These are phyloP conservation scores for Oreochromis mossambicus DNA, from an alignment of 2,797 vertebrate genomes.

Conservation along the genomic window DNA sequence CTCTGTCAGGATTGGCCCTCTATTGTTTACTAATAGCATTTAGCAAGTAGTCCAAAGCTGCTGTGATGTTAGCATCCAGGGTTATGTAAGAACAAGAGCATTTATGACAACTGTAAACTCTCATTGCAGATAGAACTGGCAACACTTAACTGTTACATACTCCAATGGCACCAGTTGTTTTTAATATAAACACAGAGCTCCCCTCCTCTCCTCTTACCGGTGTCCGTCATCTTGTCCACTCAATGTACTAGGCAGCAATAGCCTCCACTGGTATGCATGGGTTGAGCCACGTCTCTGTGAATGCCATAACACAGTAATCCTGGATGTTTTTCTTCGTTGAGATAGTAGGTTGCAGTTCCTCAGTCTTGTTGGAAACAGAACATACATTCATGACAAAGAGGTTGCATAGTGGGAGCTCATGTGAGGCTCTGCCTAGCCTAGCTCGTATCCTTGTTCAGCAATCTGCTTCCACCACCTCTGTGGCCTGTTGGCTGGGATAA, in stretches of 20 bases:
- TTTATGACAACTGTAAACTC: neutral
- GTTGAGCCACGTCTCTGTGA: neutral
- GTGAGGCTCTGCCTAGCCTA: no score
- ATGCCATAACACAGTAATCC: neutral
- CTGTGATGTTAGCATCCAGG: neutral
- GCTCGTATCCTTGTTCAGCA: no score
- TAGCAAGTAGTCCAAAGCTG: neutral
- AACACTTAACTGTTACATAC: neutral
- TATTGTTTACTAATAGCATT: neutral
- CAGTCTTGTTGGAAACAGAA: neutral
- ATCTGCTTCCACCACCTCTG: no score
- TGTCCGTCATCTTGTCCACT: neutral
- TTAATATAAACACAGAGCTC: neutral
- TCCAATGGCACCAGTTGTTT: neutral
- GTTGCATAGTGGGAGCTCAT: no score
- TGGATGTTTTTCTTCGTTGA: neutral
- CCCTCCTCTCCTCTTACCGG: neutral
- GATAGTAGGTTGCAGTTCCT: neutral
- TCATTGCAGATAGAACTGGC: neutral
- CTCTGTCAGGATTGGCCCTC: neutral
- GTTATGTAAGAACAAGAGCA: neutral
- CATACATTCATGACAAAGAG: no score
- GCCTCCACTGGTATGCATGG: neutral
- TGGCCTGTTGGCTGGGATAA: no score
- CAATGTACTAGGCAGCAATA: neutral